phyloP scores from a whole-genome alignment of 2,797 vertebrate genomes.

The Sternarchorhynchus goeldii region DNA sequence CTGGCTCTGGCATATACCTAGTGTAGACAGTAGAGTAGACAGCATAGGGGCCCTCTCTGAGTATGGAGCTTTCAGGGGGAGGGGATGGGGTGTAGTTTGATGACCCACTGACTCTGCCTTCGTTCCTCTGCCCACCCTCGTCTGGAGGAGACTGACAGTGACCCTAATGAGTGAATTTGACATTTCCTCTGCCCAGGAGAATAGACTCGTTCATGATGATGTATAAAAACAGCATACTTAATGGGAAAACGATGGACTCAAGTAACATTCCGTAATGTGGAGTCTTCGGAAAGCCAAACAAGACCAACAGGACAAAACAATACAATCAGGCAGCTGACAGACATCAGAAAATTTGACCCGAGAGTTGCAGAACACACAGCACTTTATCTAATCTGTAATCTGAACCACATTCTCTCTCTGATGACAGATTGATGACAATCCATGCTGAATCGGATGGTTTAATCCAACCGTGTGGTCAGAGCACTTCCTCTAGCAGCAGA shows the following conservation, averaged over 20 bases:
- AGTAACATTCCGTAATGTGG: neutral
- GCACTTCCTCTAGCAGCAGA: neutral
- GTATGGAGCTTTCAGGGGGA: conserved; percentile 29
- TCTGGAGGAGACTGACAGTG: conserved; percentile 31
- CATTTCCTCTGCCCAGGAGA: neutral
- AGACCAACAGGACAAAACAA: conserved; percentile 14
- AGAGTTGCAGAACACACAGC: conserved; percentile 7
- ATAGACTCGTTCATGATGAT: conserved; percentile 17
- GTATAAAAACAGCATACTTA: conserved; percentile 31
- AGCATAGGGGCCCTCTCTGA: conserved; percentile 39
- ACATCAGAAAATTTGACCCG: conserved; percentile 31
- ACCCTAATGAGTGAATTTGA: conserved; percentile 38
- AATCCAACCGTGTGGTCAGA: conserved; percentile 24
- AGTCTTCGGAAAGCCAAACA: conserved; percentile 3
- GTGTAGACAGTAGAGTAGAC: conserved; percentile 54
- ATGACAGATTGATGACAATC: conserved; percentile 47
- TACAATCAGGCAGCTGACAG: conserved; percentile 39
- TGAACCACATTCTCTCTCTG: conserved; percentile 25
- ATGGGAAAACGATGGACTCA: conserved; percentile 34
- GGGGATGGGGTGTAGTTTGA: conserved; percentile 2
- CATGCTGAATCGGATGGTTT: conserved; percentile 14
- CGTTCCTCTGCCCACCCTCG: conserved; percentile 18
- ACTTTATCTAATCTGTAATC: conserved; percentile 51
- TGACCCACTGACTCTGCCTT: conserved; percentile 6
- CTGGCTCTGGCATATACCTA: conserved; percentile 39